Conservation (phyloP, 2,113 vertebrate genomes). For the Sceloporus undulatus region DNA sequence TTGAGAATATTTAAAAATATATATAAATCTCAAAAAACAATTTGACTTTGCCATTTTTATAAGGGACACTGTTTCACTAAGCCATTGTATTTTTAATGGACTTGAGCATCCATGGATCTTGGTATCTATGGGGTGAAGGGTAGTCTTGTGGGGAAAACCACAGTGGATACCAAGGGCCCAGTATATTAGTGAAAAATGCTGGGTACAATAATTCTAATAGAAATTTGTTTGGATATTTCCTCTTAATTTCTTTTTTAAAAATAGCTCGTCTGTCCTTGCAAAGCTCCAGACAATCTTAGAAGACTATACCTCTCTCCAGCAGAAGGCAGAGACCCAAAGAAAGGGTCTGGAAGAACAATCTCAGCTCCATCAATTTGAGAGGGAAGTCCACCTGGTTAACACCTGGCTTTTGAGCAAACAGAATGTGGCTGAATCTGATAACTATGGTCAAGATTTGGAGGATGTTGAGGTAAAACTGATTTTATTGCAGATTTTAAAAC, state of each 20-base stretch:
- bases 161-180: neutral
- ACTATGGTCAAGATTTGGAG: slow-evolving; percentile 88
- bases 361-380: slow-evolving; percentile 84
- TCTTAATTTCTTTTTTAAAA: slow-evolving; percentile 52
- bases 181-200: neutral
- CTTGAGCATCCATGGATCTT: no score
- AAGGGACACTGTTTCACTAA: no score
- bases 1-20: no score
- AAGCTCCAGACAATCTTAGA: slow-evolving; percentile 73
- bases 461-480: slow-evolving; percentile 81
- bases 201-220: slow-evolving; percentile 7
- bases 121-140: no score
- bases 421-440: slow-evolving; percentile 79
- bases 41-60: no score
- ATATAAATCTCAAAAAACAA: no score
- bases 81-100: no score
- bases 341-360: slow-evolving; percentile 80
- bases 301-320: slow-evolving; percentile 76
- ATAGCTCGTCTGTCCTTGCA: slow-evolving; percentile 76
- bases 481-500: neutral
- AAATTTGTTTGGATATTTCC: neutral
- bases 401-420: slow-evolving; percentile 84
- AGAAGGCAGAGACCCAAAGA: slow-evolving; percentile 72
- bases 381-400: slow-evolving; percentile 83
- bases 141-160: neutral